Percentiles rank a stretch among this genome's conserved stretches.
Evolutionary conservation across 2,113 vertebrate species (phyloP).

Genomic region (Mastomys natalensis): DNA sequence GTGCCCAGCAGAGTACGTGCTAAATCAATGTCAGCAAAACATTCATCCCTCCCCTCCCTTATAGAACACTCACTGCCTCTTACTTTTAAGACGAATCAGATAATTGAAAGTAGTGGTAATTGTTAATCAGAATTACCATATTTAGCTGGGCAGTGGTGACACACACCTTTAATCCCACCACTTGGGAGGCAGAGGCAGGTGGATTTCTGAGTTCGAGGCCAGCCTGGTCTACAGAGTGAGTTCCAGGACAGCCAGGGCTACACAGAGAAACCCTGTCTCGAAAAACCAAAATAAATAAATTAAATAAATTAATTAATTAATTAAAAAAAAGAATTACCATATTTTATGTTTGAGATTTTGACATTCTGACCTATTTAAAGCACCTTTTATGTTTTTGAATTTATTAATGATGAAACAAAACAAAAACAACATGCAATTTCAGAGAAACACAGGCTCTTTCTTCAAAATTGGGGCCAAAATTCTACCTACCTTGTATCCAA

Average conservation of each 20-base stretch:
- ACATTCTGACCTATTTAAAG: background rate
- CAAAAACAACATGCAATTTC: background rate
- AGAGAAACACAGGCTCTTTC: background rate
- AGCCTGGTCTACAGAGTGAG: too few relatives aligned
- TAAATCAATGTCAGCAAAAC: background rate
- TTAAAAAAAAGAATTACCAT: background rate
- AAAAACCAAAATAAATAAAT: too few relatives aligned
- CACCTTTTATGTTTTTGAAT: conserved; percentile 3
- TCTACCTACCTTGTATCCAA: background rate
- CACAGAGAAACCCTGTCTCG: too few relatives aligned
- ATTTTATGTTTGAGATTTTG: conserved; percentile 20
- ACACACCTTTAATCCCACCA: too few relatives aligned
- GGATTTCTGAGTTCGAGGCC: too few relatives aligned
- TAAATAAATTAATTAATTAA: too few relatives aligned
- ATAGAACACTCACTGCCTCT: background rate
- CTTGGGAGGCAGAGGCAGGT: too few relatives aligned
- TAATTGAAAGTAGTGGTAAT: conserved; percentile 13
- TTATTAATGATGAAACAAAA: conserved; percentile 18
- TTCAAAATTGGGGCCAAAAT: conserved; percentile 24
- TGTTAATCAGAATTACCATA: background rate
- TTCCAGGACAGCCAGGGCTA: too few relatives aligned
- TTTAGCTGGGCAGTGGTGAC: too few relatives aligned
- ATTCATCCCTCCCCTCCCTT: background rate
- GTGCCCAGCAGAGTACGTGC: background rate
- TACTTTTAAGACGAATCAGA: background rate